These are phyloP conservation scores for Parotia lawesii DNA, from an alignment of 2,113 vertebrate species.

Conservation along the genomic window DNA sequence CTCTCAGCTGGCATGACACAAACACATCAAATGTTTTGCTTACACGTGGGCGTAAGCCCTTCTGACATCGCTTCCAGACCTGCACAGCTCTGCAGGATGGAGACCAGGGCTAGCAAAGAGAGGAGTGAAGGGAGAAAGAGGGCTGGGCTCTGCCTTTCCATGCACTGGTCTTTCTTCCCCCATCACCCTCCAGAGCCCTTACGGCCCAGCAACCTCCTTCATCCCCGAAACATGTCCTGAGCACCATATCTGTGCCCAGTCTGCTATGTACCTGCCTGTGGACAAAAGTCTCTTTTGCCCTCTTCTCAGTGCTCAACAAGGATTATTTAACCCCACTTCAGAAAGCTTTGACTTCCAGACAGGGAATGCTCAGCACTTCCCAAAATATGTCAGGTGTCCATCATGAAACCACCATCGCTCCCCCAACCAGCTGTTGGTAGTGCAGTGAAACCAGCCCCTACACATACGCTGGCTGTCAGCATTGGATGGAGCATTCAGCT, in stretches of 20 bases:
- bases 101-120: not conserved
- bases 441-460: not conserved
- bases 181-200: not conserved
- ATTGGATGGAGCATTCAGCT: fast-evolving
- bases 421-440: fast-evolving
- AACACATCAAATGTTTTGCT: not conserved
- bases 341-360: not conserved
- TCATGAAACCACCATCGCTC: fast-evolving
- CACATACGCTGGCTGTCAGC: fast-evolving
- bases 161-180: not conserved
- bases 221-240: fast-evolving
- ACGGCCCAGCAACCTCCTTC: not conserved
- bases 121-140: not conserved
- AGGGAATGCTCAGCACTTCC: not conserved
- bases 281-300: fast-evolving
- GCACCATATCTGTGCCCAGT: fast-evolving
- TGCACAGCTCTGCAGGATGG: not conserved
- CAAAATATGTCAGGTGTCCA: not conserved
- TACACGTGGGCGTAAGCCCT: not conserved
- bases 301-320: not conserved
- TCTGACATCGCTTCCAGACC: not conserved
- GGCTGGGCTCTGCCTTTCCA: fast-evolving
- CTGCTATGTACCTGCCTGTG: fast-evolving
- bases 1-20: not conserved
- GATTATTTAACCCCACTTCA: not conserved